phyloP scores from a whole-genome alignment of 2,797 vertebrate species.

The Neosilurus hyrtlii region DNA sequence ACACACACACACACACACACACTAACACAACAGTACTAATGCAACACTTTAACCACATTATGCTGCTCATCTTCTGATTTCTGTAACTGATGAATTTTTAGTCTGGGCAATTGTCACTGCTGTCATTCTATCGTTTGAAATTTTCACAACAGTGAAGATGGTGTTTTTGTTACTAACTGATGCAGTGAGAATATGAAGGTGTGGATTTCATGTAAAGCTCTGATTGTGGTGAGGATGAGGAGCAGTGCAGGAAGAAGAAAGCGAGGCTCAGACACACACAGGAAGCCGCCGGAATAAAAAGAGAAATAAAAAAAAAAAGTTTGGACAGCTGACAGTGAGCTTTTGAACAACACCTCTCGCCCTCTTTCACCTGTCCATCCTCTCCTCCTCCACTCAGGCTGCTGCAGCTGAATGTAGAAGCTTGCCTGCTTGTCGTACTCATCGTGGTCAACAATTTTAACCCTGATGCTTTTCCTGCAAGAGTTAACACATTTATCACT shows the following conservation, averaged over 20 bases:
- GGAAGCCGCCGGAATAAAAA: conserved; percentile 30
- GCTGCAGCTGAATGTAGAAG: conserved; percentile 93
- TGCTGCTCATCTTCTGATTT: neutral
- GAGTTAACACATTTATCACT: conserved; percentile 19
- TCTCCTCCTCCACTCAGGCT: conserved; percentile 88
- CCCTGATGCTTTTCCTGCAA: conserved; percentile 88
- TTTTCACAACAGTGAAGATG: too few relatives aligned
- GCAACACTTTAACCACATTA: neutral
- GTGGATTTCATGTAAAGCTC: neutral
- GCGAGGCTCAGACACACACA: conserved; percentile 35
- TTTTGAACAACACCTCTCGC: conserved; percentile 55
- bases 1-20: neutral
- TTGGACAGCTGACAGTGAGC: neutral
- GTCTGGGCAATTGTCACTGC: too few relatives aligned
- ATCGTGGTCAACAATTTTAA: conserved; percentile 91
- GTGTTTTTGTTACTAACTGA: too few relatives aligned
- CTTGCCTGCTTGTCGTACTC: conserved; percentile 92
- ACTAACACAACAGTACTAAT: neutral
- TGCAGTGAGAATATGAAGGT: neutral
- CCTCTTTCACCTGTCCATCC: conserved; percentile 91
- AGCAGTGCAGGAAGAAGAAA: conserved; percentile 44
- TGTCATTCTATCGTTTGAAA: too few relatives aligned
- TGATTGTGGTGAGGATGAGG: conserved; percentile 24
- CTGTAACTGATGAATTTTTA: too few relatives aligned
- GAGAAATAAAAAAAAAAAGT: too few relatives aligned